Base-by-base conservation (phyloP, 2,797 vertebrate genomes). In the Premnoplex brunnescens region DNA sequence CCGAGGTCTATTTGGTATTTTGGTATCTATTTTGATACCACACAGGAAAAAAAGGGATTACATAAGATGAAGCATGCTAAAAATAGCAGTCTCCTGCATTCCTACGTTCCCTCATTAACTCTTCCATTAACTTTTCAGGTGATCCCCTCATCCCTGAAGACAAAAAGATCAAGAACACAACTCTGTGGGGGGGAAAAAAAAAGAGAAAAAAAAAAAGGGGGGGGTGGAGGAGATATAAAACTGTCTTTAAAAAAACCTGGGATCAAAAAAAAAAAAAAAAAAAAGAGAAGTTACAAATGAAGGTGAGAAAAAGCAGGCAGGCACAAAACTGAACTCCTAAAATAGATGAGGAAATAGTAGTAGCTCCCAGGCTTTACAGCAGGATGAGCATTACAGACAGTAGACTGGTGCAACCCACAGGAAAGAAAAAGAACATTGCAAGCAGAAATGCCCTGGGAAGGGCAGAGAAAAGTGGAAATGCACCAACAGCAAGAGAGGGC, bases 21-120 rank as follows among this genome's bases (percentile, higher is more conserved):
- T 93, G 92, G 93, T 94, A 83, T 97, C 94, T 95, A 95, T 95
- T 97, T 94, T 94, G 94, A 92, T 96, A 96, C 30, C 86, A 81
- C 74, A 95, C 52, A 66, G 75, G 66, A 68, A 78, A 75, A 86
- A 89, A 94, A 88, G 60, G 2, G 30, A 95, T 97, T 97, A 93
- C 85, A 83, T 96, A 96, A 97, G 90, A 87, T 0, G 37, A 88
- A 94, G 68, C 24, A 17, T 37, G 66, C 94, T 97, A 97, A 97
- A 97, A 97, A 97, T 97, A 97, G 83, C 69, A 36, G 22, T 84
- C 80, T 87, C 72, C 83, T 79, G 85, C 93, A 91, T 95, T 95
- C 91, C 88, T 83, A 36, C 87, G 36, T 94, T 96, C 95, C 79
- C 82, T 96, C 82, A 93, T 97, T 96, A 96, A 95, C 89, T 95